phyloP scores from a whole-genome alignment of 2,113 vertebrate genomes.

The Rhinichthys klamathensis region DNA sequence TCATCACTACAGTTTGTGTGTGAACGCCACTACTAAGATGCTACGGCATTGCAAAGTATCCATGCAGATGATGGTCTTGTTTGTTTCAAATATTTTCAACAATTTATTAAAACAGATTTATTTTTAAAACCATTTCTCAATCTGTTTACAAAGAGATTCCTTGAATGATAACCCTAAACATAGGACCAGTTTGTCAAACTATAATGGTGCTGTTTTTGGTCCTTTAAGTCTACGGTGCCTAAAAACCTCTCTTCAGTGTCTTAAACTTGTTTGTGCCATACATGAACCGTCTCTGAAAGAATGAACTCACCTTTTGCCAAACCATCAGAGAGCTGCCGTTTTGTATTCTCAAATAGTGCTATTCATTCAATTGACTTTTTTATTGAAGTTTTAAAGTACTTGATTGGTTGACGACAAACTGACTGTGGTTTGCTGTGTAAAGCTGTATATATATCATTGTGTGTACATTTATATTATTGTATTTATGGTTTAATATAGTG shows the following conservation, averaged over 20 bases:
- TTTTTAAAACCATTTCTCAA: constrained; percentile 41
- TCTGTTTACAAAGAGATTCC: constrained; percentile 17
- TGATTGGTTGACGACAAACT: not conserved
- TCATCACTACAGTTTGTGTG: not conserved
- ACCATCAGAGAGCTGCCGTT: not conserved
- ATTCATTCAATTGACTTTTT: not conserved
- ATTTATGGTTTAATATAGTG: constrained; percentile 30
- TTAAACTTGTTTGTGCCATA: not conserved
- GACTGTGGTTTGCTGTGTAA: constrained; percentile 34
- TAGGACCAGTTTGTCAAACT: not conserved
- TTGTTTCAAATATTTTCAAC: constrained; percentile 16
- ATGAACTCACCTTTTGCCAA: not conserved
- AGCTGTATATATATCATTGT: constrained; percentile 25
- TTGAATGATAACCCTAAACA: not conserved
- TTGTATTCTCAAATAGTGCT: not conserved
- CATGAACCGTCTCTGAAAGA: not conserved
- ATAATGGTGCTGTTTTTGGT: constrained; percentile 9
- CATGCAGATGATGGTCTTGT: not conserved
- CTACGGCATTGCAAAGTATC: not conserved
- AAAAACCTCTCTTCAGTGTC: not conserved
- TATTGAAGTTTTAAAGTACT: not conserved
- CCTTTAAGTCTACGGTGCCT: not conserved
- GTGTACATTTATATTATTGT: constrained; percentile 25
- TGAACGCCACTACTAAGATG: not conserved
- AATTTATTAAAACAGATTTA: constrained; percentile 56